These are phyloP conservation scores for Drosophila melanosoma DNA, from an alignment of 2,888 invertebrate species.

Conservation along the genomic window DNA sequence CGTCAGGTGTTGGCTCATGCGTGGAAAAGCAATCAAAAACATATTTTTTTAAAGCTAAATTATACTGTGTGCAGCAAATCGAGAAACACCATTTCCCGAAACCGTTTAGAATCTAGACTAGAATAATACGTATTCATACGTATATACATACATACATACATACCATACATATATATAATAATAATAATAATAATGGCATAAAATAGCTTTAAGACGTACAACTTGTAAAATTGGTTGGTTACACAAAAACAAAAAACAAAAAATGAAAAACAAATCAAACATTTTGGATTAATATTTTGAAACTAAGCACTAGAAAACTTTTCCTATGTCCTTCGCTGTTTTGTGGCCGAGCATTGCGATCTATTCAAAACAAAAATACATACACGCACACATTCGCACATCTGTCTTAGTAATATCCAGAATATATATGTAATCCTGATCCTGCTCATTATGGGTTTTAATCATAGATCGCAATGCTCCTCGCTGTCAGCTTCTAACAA, in stretches of 20 bases:
- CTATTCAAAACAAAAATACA: slow-evolving; percentile 8
- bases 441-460: slow-evolving; percentile 40
- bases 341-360: slow-evolving; percentile 27
- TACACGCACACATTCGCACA: slow-evolving; percentile 13
- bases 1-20: slow-evolving; percentile 84
- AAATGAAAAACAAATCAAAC: slow-evolving; percentile 5
- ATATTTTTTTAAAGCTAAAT: slow-evolving; percentile 27
- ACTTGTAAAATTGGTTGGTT: slow-evolving; percentile 72
- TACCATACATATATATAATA: slow-evolving; percentile 21
- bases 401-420: slow-evolving; percentile 23
- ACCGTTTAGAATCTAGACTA: slow-evolving; percentile 39
- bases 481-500: slow-evolving; percentile 36
- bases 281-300: slow-evolving; percentile 58
- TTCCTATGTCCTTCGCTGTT: slow-evolving; percentile 66
- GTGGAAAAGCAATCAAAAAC: slow-evolving; percentile 42
- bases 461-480: slow-evolving; percentile 42
- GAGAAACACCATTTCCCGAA: slow-evolving; percentile 18
- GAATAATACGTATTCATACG: slow-evolving; percentile 12
- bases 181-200: slow-evolving; percentile 40
- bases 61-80: slow-evolving; percentile 37
- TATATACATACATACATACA: slow-evolving; percentile 30
- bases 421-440: slow-evolving; percentile 26
- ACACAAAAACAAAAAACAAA: slow-evolving; percentile 24
- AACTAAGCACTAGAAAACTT: slow-evolving; percentile 67
- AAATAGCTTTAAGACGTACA: slow-evolving; percentile 56